Evolutionary conservation across 2,113 vertebrate genomes (phyloP), one percentile per base, ranked within the genome.

Genomic region (mouse (Mus musculus)): DNA sequence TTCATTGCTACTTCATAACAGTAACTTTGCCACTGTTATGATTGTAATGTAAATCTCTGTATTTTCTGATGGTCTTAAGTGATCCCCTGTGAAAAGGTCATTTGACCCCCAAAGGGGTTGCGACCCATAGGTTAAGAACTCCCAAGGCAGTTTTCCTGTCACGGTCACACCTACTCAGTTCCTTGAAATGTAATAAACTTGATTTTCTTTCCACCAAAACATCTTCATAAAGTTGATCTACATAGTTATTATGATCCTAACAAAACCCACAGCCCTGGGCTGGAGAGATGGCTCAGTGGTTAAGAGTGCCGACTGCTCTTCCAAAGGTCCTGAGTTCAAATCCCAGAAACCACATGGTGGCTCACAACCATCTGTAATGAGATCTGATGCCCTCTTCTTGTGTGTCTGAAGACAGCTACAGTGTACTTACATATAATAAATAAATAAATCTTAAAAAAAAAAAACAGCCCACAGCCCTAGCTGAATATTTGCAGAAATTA

Each of bases 401-500:
- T 3, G 49, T 49, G 49, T 49, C 49, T 49, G 49, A 49, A 49
- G 49, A 49, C 49, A 49, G 49, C 49, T 49, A 49, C 49, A 49
- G 49, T 49, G 49, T 49, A 49, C 49, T 49, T 49, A 49, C 49
- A 49, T 49, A 49, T 49, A 49, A 49, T 49, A 49, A 49, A 49
- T 49, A 49, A 49, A 49, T 49, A 49, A 49, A 49, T 49, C 49
- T 49, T 49, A 6, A 49, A 49, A 49, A 49, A 49, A 5, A 49
- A 49, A 49, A 49, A 5, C 3, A 89, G 84, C 90, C 59, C 39
- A 30, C 16, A 65, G 24, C 28, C 14, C 33, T 26, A 92, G 80
- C 54, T 95, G 63, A 22, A 59, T 90, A 80, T 95, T 75, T 94
- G 56, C 71, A 85, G 63, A 86, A 75, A 73, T 77, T 42, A 42